Evolutionary conservation across 2,797 vertebrate species (phyloP), one percentile per base, ranked within the genome.

Genomic region (Leptatherina wallacei): DNA sequence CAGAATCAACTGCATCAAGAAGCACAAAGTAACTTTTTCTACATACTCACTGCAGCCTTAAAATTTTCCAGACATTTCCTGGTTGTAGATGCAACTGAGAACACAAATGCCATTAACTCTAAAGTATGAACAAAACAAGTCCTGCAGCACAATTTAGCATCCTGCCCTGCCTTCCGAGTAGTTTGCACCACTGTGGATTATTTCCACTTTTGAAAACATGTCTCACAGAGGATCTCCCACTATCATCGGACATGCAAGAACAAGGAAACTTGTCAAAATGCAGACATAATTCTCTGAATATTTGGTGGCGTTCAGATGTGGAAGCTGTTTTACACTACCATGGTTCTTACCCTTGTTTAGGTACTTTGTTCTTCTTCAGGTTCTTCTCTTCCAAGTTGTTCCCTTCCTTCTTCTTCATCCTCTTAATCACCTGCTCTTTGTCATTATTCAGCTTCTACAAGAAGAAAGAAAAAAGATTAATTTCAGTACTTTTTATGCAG

Each of bases 331-430:
- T 42, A 30, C 2, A 38, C 3, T 8, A n/a, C 6, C 5, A 6
- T 24, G 29, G 44, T 58, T 69, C 92, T 94, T 91, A 98, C 92
- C 96, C 90, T 75, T 92, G 92, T 82, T 98, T 97, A 42, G 96
- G 89, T 77, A 95, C 95, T 94, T 94, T 95, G 89, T 95, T 95
- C 83, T 96, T 99, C 87, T 95, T 95, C 73, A 91, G 88, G 70
- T 95, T 96, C 82, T 97, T 97, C 78, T 99, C 97, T 64, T 94
- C 91, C 70, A 88, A 32, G 42, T 54, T 83, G 58, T 78, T 91
- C 18, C 94, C 96, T 29, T 98, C 97, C 88, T 97, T 98, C 85
- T 95, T 94, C 85, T 96, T 99, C 77, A 96, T 95, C 83, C 95
- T 98, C 92, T 96, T 98, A 60, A 97, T 92, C 58, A 92, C 93